phyloP scores from a whole-genome alignment of 1,140 invertebrate species.

The Helicoverpa zea region DNA sequence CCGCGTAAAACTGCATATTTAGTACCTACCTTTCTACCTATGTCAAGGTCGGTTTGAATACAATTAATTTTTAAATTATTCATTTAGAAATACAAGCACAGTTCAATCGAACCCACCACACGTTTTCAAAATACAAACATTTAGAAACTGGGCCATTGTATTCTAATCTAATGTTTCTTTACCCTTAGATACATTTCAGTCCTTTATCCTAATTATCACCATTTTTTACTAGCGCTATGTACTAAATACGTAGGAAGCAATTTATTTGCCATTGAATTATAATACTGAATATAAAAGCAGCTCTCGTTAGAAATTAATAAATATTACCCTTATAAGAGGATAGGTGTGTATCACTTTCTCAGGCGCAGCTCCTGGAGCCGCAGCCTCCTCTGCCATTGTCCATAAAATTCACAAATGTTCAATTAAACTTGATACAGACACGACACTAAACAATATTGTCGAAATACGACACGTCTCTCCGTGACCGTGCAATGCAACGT shows the following conservation, averaged over 20 bases:
- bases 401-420: constrained; percentile 55
- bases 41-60: no score
- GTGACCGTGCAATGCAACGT: constrained; percentile 61
- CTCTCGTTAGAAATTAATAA: constrained; percentile 8
- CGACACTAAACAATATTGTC: constrained; percentile 56
- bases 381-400: constrained; percentile 81
- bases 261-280: not conserved
- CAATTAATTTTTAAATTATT: no score
- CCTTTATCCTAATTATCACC: no score
- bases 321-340: constrained; percentile 90
- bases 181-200: not conserved
- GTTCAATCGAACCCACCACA: no score
- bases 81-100: no score
- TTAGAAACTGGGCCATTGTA: no score
- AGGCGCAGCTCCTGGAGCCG: constrained; percentile 73
- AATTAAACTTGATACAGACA: constrained; percentile 52
- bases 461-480: constrained; percentile 55
- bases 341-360: constrained; percentile 92
- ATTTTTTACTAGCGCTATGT: no score
- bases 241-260: no score
- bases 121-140: no score
- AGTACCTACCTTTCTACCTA: no score
- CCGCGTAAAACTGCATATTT: no score
- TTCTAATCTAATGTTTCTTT: not conserved
- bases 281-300: not conserved